phyloP scores from a whole-genome alignment of 2,888 invertebrate genomes.

The Zygogramma bicolorata region DNA sequence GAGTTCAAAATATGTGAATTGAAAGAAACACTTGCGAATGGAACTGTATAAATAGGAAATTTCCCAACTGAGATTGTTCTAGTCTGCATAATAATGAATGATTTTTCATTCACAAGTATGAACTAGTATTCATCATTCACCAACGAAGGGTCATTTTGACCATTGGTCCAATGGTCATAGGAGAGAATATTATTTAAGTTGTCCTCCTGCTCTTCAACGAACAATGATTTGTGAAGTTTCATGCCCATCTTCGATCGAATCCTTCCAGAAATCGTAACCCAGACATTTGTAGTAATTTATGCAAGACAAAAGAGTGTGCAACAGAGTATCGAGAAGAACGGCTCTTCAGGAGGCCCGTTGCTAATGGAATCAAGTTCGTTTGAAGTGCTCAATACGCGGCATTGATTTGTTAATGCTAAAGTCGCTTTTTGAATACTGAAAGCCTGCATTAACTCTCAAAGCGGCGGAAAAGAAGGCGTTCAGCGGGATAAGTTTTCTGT shows the following conservation, averaged over 20 bases:
- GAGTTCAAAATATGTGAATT: no score
- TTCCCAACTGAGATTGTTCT: no score
- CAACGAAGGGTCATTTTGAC: no score
- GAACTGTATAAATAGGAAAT: no score
- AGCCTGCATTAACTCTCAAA: conserved; percentile 11
- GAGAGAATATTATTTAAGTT: no score
- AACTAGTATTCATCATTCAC: no score
- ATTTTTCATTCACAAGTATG: no score
- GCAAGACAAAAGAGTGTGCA: conserved; percentile 11
- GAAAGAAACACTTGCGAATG: no score
- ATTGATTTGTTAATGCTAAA: conserved; percentile 34
- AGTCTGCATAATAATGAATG: no score
- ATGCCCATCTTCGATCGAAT: background rate
- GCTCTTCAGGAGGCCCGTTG: conserved; percentile 11
- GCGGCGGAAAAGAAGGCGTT: background rate
- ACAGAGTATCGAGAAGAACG: background rate
- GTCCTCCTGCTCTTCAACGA: background rate
- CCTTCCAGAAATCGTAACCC: background rate
- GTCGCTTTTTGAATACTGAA: conserved; percentile 27
- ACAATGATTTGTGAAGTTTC: background rate
- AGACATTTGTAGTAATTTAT: conserved; percentile 13
- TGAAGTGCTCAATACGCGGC: conserved; percentile 40
- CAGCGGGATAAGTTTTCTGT: conserved; percentile 5
- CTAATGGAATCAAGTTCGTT: conserved; percentile 41
- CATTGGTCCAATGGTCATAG: no score